These are phyloP conservation scores for Buathra laborator DNA, from an alignment of 2,888 invertebrate species.

Conservation along the genomic window DNA sequence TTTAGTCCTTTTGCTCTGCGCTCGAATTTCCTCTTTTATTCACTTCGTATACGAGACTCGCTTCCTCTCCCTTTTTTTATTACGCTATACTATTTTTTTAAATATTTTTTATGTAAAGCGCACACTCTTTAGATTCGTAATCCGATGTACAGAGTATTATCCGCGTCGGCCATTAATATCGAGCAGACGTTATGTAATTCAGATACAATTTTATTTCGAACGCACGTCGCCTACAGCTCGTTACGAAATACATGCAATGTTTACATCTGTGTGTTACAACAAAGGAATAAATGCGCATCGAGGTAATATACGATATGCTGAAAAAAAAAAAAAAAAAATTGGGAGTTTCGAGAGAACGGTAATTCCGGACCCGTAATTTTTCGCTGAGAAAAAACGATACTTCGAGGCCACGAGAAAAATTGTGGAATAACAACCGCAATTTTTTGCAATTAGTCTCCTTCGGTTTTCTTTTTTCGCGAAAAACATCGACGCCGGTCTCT, in stretches of 20 bases:
- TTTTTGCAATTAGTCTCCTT: too few species aligned
- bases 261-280: neutral
- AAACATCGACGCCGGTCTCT: too few species aligned
- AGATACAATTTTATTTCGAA: neutral
- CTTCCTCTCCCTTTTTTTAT: conserved; percentile 9
- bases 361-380: too few species aligned
- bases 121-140: conserved; percentile 15
- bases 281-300: neutral
- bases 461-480: too few species aligned
- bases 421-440: too few species aligned
- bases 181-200: neutral
- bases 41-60: conserved; percentile 22
- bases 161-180: conserved; percentile 26
- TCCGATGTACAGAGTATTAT: conserved; percentile 15
- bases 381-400: too few species aligned
- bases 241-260: neutral
- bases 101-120: conserved; percentile 6
- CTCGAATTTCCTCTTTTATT: conserved; percentile 25
- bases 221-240: neutral
- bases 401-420: too few species aligned
- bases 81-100: neutral
- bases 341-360: neutral
- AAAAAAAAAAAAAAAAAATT: neutral
- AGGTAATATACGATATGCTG: neutral
- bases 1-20: neutral